Percentiles rank a stretch among this genome's conserved stretches.
Conservation (phyloP, 2,888 invertebrate species). For the Glaucopsyche alexis region DNA sequence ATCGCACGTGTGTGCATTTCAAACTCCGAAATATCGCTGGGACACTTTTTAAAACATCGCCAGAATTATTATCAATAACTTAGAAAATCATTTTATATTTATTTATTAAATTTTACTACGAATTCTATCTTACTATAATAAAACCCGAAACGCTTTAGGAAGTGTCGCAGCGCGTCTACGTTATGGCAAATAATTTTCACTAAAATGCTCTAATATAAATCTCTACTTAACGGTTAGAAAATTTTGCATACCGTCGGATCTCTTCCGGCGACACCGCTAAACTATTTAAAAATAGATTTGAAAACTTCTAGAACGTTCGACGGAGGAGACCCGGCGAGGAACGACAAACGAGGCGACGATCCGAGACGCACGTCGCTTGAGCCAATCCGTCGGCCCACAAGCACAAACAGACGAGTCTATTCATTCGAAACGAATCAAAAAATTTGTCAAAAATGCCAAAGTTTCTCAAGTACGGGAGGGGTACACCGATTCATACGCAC, state of each 20-base stretch:
- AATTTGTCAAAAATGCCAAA: conserved; percentile 31
- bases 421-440: conserved; percentile 14
- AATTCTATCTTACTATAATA: conserved; percentile 47
- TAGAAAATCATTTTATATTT: conserved; percentile 59
- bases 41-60: conserved; percentile 34
- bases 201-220: conserved; percentile 63
- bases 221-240: conserved; percentile 59
- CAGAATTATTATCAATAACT: conserved; percentile 47
- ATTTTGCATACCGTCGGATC: conserved; percentile 31
- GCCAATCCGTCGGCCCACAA: conserved; percentile 11
- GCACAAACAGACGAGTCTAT: conserved; percentile 5
- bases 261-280: conserved; percentile 26
- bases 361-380: conserved; percentile 27
- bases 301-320: conserved; percentile 33
- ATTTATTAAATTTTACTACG: conserved; percentile 53
- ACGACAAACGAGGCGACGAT: conserved; percentile 28
- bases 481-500: conserved; percentile 55
- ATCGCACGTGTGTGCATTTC: conserved; percentile 48
- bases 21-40: conserved; percentile 37
- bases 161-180: conserved; percentile 47
- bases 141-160: conserved; percentile 49
- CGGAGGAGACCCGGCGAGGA: conserved; percentile 32
- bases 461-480: conserved; percentile 44
- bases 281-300: conserved; percentile 37
- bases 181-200: conserved; percentile 56